Evolutionary conservation across 2,113 vertebrate genomes (phyloP), one percentile per base, ranked within the genome.

Genomic region (Takifugu bimaculatus): DNA sequence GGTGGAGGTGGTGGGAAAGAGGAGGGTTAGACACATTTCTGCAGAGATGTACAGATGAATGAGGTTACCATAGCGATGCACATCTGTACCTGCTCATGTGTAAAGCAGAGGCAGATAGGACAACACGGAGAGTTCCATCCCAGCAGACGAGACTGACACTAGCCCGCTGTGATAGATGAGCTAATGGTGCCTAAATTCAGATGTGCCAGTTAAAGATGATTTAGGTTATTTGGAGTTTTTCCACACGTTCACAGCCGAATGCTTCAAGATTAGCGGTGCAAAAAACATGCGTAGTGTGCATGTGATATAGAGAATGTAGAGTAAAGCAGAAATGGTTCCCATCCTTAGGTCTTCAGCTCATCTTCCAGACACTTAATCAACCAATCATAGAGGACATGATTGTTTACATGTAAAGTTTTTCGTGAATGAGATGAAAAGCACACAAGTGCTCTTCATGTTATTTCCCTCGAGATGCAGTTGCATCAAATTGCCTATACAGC

Each of bases 41-140:
- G 88, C 92, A 94, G 92, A 93, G 91, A 93, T 93, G 93, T 89
- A 91, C 79, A 93, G 93, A 94, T 94, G 92, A 94, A 91, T 89
- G 90, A 93, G 89, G 94, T 99, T 94, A 88, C 94, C 92, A 94
- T 96, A 92, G 95, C 85, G 91, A 96, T 91, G 81, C 84, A 91
- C 91, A 92, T 96, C 93, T 92, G 93, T 65, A 87, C 85, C 91
- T 89, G 92, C 85, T 88, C 80, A 93, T 88, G 94, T 90, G 75
- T 93, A 92, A 95, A 93, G 91, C 92, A 89, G 92, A 91, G 89
- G 89, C 89, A 89, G 78, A 78, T 87, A 91, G 84, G 87, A 93
- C 91, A 88, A 90, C 92, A 89, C 91, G 84, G 88, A 92, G 92
- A 89, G 89, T 89, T 91, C 87, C 83, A 89, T 88, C 89, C 83